Evolutionary conservation across 2,888 invertebrate species (phyloP), one percentile per base, ranked within the genome.

Genomic region (Agonum fuliginosum): DNA sequence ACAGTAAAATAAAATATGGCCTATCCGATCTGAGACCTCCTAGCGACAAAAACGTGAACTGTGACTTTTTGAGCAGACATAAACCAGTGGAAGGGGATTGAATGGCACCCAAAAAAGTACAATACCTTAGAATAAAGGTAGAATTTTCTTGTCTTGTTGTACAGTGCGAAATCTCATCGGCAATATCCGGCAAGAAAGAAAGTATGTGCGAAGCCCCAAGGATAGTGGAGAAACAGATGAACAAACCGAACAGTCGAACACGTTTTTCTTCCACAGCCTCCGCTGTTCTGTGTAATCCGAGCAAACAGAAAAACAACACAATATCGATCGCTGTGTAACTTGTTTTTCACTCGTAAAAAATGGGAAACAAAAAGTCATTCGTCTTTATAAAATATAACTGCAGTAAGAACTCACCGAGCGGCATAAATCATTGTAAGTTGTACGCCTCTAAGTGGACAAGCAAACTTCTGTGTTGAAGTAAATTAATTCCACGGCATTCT

Each of bases 331-430:
- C 2, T 8, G 22, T 20, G 10, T 12, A 67, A 41, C 43, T 67
- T 67, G 67, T 67, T 67, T 67, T 67, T 67, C 37, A 67, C 67
- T 41, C 43, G 43, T 17, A 46, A 24, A 72, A 22, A 37, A 34
- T 24, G 54, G 37, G 48, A 58, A 72, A 58, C 54, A 72, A 72
- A 54, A 72, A 54, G 41, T 54, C 72, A 72, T 72, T 22, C 41
- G 58, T 72, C 72, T 54, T 72, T 37, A 72, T 72, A 58, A 72
- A 58, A 72, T 72, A 72, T 72, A 54, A 72, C 58, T 41, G 54
- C 71, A 70, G 48, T 67, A 14, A 4, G 34, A 62, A 62, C 14
- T 62, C 27, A 30, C 3, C 67, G 12, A 20, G 12, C 5, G 67
- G 5, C 37, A 19, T 67, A 67, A 67, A 67, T 67, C 67, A 67